A percentile compares a stretch with the other conserved stretches of the same genome.
These are phyloP conservation scores for Cabera pusaria DNA, from an alignment of 2,888 invertebrate genomes.

Conservation along the genomic window DNA sequence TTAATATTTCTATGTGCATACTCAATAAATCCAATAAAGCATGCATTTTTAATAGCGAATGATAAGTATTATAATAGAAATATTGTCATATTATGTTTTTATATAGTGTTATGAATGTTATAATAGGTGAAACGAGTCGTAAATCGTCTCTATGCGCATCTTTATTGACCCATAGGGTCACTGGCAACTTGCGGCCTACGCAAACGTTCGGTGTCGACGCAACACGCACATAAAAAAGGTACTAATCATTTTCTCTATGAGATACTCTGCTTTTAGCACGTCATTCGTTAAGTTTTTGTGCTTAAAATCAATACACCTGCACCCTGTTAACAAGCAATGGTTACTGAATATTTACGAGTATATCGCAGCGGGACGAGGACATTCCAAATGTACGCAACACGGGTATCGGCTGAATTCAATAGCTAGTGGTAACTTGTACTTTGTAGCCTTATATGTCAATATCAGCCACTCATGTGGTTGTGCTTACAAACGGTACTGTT, in stretches of 20 bases:
- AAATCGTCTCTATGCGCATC: conserved; percentile 27
- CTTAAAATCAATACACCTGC: too few species aligned
- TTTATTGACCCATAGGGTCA: conserved; percentile 28
- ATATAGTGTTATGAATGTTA: conserved; percentile 24
- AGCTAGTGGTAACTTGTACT: too few species aligned
- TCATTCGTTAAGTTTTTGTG: background rate
- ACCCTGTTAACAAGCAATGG: too few species aligned
- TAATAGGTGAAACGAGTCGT: conserved; percentile 29
- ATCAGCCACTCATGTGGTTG: too few species aligned
- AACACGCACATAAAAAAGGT: conserved; percentile 12
- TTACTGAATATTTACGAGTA: too few species aligned
- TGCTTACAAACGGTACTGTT: too few species aligned
- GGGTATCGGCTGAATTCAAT: too few species aligned
- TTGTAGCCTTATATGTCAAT: too few species aligned
- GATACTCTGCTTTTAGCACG: conserved; percentile 9
- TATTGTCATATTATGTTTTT: conserved; percentile 27
- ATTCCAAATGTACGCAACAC: too few species aligned
- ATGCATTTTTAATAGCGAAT: conserved; percentile 16
- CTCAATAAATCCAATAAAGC: conserved; percentile 24
- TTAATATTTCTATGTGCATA: conserved; percentile 25
- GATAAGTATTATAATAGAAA: conserved; percentile 20
- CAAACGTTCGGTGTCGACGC: conserved; percentile 5
- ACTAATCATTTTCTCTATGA: conserved; percentile 9
- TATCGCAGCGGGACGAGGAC: too few species aligned
- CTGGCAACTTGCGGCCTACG: conserved; percentile 22